These are phyloP conservation scores for Paradoxurus hermaphroditus DNA, from an alignment of 2,113 vertebrate species.

Conservation along the genomic window DNA sequence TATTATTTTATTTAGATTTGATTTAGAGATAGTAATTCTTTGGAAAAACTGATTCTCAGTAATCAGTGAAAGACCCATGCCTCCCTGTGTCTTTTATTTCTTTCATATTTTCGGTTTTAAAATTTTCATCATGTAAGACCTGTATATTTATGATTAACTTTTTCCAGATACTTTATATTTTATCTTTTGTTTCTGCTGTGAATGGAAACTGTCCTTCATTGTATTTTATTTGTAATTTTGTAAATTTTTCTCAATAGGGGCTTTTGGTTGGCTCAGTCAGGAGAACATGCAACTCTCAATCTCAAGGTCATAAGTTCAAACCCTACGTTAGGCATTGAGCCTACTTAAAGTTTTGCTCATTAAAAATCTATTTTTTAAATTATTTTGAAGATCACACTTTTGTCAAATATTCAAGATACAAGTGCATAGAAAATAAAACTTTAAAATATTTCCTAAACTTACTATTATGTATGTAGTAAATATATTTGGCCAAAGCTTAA, in stretches of 20 bases:
- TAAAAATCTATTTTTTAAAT: background rate
- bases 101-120: background rate
- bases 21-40: background rate
- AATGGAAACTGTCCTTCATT: background rate
- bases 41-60: background rate
- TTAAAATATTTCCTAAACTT: background rate
- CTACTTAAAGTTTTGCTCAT: background rate
- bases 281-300: background rate
- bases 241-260: background rate
- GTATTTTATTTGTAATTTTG: background rate
- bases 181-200: background rate
- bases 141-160: background rate
- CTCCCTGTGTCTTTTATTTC: background rate
- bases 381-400: background rate
- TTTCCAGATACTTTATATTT: background rate
- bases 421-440: background rate
- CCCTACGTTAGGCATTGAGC: background rate
- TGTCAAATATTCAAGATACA: background rate
- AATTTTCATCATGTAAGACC: background rate
- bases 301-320: background rate
- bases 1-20: background rate
- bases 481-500: background rate
- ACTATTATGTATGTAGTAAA: background rate
- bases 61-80: background rate
- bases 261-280: background rate